phyloP scores from a whole-genome alignment of 2,888 invertebrate genomes.

The Doris montereyensis region DNA sequence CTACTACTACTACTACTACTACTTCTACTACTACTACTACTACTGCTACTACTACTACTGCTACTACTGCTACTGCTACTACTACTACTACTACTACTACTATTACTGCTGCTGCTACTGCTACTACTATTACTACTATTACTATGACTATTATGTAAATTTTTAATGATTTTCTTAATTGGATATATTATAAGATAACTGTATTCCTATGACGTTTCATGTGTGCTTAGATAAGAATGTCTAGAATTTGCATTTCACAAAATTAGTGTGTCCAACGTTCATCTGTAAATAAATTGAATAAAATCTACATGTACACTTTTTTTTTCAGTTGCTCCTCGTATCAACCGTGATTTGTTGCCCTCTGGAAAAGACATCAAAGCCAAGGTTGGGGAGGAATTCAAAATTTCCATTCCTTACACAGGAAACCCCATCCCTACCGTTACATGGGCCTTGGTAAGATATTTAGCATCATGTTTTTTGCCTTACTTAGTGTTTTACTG shows the following conservation, averaged over 20 bases:
- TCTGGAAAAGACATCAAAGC: constrained; percentile 86
- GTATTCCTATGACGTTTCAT: too few relatives aligned
- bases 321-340: constrained; percentile 84
- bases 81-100: not conserved
- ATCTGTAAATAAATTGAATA: too few relatives aligned
- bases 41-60: not conserved
- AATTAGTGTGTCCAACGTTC: too few relatives aligned
- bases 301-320: too few relatives aligned
- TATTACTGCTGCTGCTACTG: not conserved
- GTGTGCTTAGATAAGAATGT: not conserved
- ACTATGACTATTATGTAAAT: not conserved
- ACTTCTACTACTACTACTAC: too few relatives aligned
- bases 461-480: too few relatives aligned
- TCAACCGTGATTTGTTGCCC: constrained; percentile 83
- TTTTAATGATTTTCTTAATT: too few relatives aligned
- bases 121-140: not conserved
- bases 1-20: too few relatives aligned
- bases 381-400: constrained; percentile 95
- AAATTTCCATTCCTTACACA: constrained; percentile 94
- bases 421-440: constrained; percentile 83
- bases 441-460: constrained; percentile 88
- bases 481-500: too few relatives aligned
- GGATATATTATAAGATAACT: too few relatives aligned
- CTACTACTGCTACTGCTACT: not conserved
- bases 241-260: too few relatives aligned